Base-by-base conservation (phyloP, 2,113 vertebrate genomes). In the Oryzias celebensis region DNA sequence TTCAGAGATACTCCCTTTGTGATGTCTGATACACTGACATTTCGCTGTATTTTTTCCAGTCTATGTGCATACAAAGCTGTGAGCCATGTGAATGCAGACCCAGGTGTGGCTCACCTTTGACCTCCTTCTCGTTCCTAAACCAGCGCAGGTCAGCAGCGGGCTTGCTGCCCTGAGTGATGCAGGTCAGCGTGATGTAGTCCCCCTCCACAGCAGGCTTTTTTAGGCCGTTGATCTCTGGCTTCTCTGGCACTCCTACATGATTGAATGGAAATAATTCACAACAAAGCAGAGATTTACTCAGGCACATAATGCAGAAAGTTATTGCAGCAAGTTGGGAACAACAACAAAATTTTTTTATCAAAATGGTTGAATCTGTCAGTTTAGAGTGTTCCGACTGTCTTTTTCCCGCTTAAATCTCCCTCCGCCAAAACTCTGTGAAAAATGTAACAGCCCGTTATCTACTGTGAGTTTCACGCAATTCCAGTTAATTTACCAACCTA, bases 41-140 rank as follows among this genome's bases (percentile, higher is more conserved):
- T 28, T 43, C 10, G 16, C 50, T 0, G 14, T 51, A 4, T 56
- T 7, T 48, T 2, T 7, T 24, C 28, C 18, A 58, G 17, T 10
- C 22, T 49, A 28, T 12, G 17, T 65, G 22, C 14, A 44, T 41
- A 24, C 49, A 28, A 17, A 47, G 22, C 2, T 26, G 23, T 59
- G 28, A 50, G 13, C 14, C 31, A 28, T 36, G 50, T 53, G 26
- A 57, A 56, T n/a, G 3, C 15, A 60, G 24, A 46, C 5, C n/a
- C 5, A 50, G 15, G 42, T 14, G 53, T 59, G 17, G 48, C 54
- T 1, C 90, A 99, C 97, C 97, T 96, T 95, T 95, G 75, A 99
- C 92, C 89, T 99, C 96, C 87, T 96, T 97, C 54, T 98, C 96
- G 0, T 97, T 97, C 89, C 96, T 95, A 90, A 96, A 99, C 97